Evolutionary conservation across 2,888 invertebrate genomes (phyloP).

Genomic region (Troides helena): DNA sequence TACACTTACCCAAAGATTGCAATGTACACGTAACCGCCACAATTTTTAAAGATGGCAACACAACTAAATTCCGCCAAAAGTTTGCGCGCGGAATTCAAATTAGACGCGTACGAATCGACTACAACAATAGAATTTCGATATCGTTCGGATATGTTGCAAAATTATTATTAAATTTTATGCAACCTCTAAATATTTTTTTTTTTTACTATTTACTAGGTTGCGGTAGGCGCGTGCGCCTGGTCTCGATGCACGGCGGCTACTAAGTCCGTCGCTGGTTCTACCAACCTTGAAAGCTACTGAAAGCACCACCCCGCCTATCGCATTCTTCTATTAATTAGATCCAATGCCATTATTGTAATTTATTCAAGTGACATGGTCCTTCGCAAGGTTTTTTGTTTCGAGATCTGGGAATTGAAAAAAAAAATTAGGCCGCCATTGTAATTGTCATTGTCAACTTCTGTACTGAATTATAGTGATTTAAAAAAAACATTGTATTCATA

Average conservation of each 20-base stretch:
- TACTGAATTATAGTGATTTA: neutral
- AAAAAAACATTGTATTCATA: neutral
- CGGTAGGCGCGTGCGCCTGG: slow-evolving; percentile 65
- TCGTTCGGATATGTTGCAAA: slow-evolving; percentile 39
- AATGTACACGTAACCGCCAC: slow-evolving; percentile 13
- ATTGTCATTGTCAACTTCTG: slow-evolving; percentile 14
- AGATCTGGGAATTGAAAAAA: slow-evolving; percentile 27
- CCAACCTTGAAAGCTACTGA: slow-evolving; percentile 72
- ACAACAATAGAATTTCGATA: slow-evolving; percentile 50
- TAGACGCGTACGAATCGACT: slow-evolving; percentile 42
- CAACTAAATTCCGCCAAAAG: slow-evolving; percentile 51
- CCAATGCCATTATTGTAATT: slow-evolving; percentile 35
- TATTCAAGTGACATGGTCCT: slow-evolving; percentile 33
- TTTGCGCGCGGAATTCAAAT: slow-evolving; percentile 51
- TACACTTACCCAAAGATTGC: slow-evolving; percentile 29
- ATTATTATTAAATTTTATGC: slow-evolving; percentile 40
- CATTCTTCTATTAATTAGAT: slow-evolving; percentile 46
- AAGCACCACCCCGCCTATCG: slow-evolving; percentile 58
- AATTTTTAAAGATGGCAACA: slow-evolving; percentile 43
- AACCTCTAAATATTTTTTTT: slow-evolving; percentile 56
- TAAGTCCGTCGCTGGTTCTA: slow-evolving; percentile 45
- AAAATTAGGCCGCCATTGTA: slow-evolving; percentile 25
- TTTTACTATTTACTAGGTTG: slow-evolving; percentile 57
- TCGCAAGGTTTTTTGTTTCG: slow-evolving; percentile 24
- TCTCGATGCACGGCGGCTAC: slow-evolving; percentile 58